Base-by-base conservation (phyloP, 1,140 invertebrate species). In the Dreissena rostriformis region DNA sequence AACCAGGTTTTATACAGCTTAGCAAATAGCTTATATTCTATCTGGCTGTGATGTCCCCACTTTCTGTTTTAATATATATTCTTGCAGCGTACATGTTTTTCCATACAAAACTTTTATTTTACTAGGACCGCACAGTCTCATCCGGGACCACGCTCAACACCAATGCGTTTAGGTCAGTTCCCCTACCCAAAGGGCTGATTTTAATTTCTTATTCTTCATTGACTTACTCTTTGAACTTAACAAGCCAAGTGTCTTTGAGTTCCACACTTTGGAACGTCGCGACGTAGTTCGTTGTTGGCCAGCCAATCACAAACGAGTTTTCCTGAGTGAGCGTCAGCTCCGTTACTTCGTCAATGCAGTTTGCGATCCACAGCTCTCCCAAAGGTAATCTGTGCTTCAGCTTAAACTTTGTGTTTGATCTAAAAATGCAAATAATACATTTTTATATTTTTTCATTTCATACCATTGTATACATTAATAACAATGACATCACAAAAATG, bases 221-320 rank as follows among this genome's bases (percentile, higher is more conserved):
- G 71, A 95, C 95, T 88, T 95, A 95, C 93, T 96, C 95, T 76
- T 92, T 93, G 61, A 96, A 91, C 88, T 95, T 95, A 80, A 94
- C 94, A 94, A 95, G 95, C 96, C 96, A 96, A n/a, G 95, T 93
- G 88, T 96, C 95, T 87, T 95, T 94, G 6, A 95, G 94, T 52
- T 95, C 95, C 49, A 95, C 93, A 77, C 95, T 95, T 92, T 95
- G 95, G 93, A 97, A 97, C 15, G 96, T 97, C 19, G 95, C 95
- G 1, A 97, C 96, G 72, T 96, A 95, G 82, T 96, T 96, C 76
- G 95, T 95, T 4, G 96, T 96, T 2, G 97, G 97, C 97, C 97
- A 98, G 51, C 97, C 97, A 26, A 98, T 94, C n/a, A 97, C 96
- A 93, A 98, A 97, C 70, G 97, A 97, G 14, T 96, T 96, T 90